These are phyloP conservation scores for Diaperis boleti DNA, from an alignment of 2,888 invertebrate genomes.

Conservation along the genomic window DNA sequence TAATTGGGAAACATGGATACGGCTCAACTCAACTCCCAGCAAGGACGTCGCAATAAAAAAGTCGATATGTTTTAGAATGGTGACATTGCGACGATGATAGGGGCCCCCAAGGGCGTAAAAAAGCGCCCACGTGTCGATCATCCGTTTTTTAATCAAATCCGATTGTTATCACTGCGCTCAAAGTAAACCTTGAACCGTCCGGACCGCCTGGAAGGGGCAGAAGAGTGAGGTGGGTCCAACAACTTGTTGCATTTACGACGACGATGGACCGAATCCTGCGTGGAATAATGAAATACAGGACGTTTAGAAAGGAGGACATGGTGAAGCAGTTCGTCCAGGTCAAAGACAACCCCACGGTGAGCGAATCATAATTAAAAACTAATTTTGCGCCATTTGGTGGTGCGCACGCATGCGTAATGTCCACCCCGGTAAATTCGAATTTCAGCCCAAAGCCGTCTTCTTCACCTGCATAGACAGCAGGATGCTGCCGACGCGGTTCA, in stretches of 20 bases:
- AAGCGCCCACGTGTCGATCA: too few relatives aligned
- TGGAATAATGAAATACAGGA: constrained; percentile 91
- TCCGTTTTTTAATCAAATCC: too few relatives aligned
- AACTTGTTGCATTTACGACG: not conserved
- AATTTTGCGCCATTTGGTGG: constrained; percentile 4
- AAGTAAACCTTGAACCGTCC: not conserved
- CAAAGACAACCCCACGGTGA: constrained; percentile 87
- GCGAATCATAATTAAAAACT: constrained; percentile 54
- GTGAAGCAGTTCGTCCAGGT: constrained; percentile 93
- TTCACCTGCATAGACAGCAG: constrained; percentile 99
- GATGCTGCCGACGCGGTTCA: constrained; percentile 96
- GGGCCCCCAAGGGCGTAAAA: too few relatives aligned
- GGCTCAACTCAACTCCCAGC: too few relatives aligned
- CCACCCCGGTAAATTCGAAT: not conserved
- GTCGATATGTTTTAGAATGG: too few relatives aligned
- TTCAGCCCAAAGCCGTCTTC: constrained; percentile 94
- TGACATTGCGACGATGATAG: too few relatives aligned
- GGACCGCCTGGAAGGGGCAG: not conserved
- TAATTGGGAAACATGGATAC: too few relatives aligned
- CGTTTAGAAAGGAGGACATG: constrained; percentile 85
- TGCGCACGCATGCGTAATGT: constrained; percentile 30
- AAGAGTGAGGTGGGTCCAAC: not conserved
- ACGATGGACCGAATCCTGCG: constrained; percentile 87
- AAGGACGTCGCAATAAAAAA: too few relatives aligned
- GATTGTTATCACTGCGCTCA: not conserved